Percentiles rank a stretch among this genome's conserved stretches.
These are phyloP conservation scores for Zoanthus gigantus DNA, from an alignment of 92 coral and sea anemone species.

Conservation along the genomic window DNA sequence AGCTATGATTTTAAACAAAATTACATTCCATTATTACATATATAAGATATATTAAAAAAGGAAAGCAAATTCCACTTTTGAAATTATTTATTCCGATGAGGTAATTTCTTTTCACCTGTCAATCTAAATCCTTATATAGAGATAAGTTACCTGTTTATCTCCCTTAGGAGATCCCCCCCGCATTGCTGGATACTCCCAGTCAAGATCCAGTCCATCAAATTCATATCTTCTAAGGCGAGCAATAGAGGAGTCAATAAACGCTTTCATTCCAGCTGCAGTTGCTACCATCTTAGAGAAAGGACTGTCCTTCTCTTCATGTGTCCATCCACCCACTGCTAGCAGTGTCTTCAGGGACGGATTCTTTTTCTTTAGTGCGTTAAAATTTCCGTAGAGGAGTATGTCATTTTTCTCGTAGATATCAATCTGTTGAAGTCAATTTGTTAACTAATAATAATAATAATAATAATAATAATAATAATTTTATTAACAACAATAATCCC, in stretches of 20 bases:
- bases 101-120: too few relatives aligned
- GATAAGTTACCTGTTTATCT: conserved; percentile 62
- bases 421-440: background rate
- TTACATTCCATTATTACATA: too few relatives aligned
- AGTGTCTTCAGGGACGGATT: conserved; percentile 85
- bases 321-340: conserved; percentile 92
- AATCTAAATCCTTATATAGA: background rate
- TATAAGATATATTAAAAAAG: too few relatives aligned
- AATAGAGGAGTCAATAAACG: conserved; percentile 81
- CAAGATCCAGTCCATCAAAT: conserved; percentile 84
- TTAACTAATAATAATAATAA: too few relatives aligned
- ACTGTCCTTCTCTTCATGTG: conserved; percentile 87
- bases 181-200: conserved; percentile 91
- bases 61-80: too few relatives aligned
- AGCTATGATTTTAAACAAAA: too few relatives aligned
- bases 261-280: conserved; percentile 68
- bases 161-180: conserved; percentile 84
- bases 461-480: too few relatives aligned
- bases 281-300: conserved; percentile 93
- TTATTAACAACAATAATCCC: too few relatives aligned
- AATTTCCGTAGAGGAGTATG: background rate
- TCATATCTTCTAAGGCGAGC: conserved; percentile 58
- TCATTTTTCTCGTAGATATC: conserved; percentile 17
- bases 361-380: conserved; percentile 78
- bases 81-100: too few relatives aligned